A percentile compares a stretch with the other conserved stretches of the same genome.
These are phyloP conservation scores for Macquaria australasica DNA, from an alignment of 2,113 vertebrate species.

Conservation along the genomic window DNA sequence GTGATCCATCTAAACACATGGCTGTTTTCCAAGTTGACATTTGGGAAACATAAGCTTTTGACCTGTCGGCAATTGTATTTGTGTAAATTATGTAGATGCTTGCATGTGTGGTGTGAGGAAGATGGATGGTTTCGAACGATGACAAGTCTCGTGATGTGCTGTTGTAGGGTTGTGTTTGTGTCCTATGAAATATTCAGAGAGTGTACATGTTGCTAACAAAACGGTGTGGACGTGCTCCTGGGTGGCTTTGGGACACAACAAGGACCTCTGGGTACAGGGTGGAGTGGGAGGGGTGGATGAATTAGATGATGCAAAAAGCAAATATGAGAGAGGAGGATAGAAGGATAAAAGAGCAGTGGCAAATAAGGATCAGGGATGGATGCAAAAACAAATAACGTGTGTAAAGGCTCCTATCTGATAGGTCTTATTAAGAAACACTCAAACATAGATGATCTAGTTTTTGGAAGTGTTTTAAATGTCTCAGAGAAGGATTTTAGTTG, in stretches of 20 bases:
- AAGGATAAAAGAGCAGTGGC: not conserved
- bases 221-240: constrained; percentile 38
- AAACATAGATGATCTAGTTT: not conserved
- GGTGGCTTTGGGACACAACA: constrained; percentile 46
- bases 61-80: constrained; percentile 15
- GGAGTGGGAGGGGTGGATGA: not conserved
- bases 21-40: constrained; percentile 25
- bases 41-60: constrained; percentile 17
- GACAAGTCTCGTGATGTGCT: constrained; percentile 45
- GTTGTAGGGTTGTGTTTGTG: constrained; percentile 55
- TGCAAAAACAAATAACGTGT: not conserved
- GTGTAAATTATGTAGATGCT: constrained; percentile 48
- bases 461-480: not conserved
- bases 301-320: constrained; percentile 18
- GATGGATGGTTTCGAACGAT: not conserved
- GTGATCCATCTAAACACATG: not conserved
- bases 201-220: constrained; percentile 66
- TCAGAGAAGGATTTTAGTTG: not conserved
- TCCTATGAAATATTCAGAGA: constrained; percentile 79
- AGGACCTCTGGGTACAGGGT: constrained; percentile 47
- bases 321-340: not conserved
- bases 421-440: not conserved
- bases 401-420: not conserved
- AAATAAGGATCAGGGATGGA: not conserved
- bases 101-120: constrained; percentile 5